Evolutionary conservation across 2,797 vertebrate species (phyloP).

Genomic region (Tapera naevia): DNA sequence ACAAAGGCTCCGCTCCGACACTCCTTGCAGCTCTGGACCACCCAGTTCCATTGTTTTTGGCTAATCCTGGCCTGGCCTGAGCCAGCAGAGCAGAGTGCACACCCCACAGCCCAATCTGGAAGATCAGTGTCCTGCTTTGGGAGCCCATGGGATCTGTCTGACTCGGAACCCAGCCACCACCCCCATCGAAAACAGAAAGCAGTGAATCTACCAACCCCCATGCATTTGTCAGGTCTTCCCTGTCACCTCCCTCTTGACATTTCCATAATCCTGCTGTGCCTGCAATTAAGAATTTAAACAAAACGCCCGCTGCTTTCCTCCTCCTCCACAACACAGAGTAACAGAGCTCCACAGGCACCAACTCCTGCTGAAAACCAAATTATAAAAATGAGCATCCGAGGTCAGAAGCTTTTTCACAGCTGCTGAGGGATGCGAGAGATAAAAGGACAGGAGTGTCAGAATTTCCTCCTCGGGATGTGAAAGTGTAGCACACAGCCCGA

Average conservation of each 20-base stretch:
- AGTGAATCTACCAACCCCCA: neutral
- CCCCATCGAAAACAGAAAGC: neutral
- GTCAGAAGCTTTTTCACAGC: conserved; percentile 47
- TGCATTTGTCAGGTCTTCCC: conserved; percentile 28
- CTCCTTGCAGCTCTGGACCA: neutral
- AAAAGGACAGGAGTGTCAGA: conserved; percentile 54
- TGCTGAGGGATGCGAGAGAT: conserved; percentile 24
- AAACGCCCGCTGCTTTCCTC: conserved; percentile 51
- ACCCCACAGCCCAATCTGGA: neutral
- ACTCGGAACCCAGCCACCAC: neutral
- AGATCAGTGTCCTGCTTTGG: neutral
- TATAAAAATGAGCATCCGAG: conserved; percentile 6
- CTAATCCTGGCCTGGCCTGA: neutral
- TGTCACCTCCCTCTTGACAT: conserved; percentile 57
- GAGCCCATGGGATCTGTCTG: neutral
- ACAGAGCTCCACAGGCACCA: conserved; percentile 28
- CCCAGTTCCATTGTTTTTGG: neutral
- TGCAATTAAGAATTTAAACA: conserved; percentile 66
- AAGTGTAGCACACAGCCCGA: neutral
- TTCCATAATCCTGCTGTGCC: conserved; percentile 59
- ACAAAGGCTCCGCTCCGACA: neutral
- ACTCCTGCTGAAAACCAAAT: neutral
- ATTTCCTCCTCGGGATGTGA: conserved; percentile 8
- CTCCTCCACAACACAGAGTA: conserved; percentile 5
- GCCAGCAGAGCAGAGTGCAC: neutral